Evolutionary conservation across 2,113 vertebrate genomes (phyloP).

Genomic region (Hoplias malabaricus): DNA sequence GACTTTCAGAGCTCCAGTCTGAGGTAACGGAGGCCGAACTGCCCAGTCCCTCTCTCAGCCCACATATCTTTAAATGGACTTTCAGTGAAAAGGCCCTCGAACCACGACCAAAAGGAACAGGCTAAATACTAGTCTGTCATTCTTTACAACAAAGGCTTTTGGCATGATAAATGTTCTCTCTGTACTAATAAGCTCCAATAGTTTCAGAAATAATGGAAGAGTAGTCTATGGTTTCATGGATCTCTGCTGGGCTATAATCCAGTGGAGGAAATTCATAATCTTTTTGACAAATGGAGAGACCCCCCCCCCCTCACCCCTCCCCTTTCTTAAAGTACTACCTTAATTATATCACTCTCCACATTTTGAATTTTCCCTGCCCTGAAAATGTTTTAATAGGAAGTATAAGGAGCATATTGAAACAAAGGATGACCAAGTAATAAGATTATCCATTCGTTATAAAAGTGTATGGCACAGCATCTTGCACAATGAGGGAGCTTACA

Average conservation of each 20-base stretch:
- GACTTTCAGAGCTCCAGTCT: not conserved
- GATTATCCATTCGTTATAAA: slow-evolving; percentile 71
- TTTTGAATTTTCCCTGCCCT: slow-evolving; percentile 73
- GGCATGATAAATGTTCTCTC: slow-evolving; percentile 68
- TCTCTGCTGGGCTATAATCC: slow-evolving; percentile 72
- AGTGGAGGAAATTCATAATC: slow-evolving; percentile 75
- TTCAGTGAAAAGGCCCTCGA: slow-evolving; percentile 56
- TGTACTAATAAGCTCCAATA: slow-evolving; percentile 72
- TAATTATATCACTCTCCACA: slow-evolving; percentile 72
- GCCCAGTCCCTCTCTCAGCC: slow-evolving; percentile 33
- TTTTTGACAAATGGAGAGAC: slow-evolving; percentile 69
- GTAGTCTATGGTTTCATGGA: slow-evolving; percentile 67
- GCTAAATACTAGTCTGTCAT: slow-evolving; percentile 51
- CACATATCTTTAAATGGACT: slow-evolving; percentile 51
- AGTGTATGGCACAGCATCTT: slow-evolving; percentile 66
- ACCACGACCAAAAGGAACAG: slow-evolving; percentile 56
- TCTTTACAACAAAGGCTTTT: slow-evolving; percentile 62
- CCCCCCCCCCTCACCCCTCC: too few species aligned
- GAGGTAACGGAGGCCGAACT: not conserved
- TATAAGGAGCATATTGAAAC: slow-evolving; percentile 70
- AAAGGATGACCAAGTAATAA: slow-evolving; percentile 75
- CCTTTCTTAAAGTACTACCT: slow-evolving; percentile 70
- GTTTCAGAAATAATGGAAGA: slow-evolving; percentile 71
- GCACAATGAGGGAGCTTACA: slow-evolving; percentile 66
- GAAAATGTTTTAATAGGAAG: slow-evolving; percentile 76